Evolutionary conservation across 2,888 invertebrate species (phyloP).

Genomic region (Cantharis nigra): DNA sequence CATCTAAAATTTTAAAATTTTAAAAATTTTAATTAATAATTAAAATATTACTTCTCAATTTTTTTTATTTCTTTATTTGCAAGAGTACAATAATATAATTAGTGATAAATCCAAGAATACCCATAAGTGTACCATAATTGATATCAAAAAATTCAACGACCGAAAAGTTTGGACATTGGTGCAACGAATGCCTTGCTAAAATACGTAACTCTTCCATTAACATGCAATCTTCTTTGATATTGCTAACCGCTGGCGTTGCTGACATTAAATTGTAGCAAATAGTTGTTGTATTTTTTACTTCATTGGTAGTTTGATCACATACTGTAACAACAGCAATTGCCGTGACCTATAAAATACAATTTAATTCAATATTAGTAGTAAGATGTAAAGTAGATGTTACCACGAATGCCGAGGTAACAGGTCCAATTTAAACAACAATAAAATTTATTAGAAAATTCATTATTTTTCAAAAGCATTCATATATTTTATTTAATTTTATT

Average conservation of each 20-base stretch:
- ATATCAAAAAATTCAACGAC: slow-evolving; percentile 42
- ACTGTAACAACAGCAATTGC: neutral
- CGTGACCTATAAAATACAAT: neutral
- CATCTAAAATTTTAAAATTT: too few species aligned
- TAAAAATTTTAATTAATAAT: too few species aligned
- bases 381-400: too few species aligned
- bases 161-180: slow-evolving; percentile 33
- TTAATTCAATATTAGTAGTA: neutral
- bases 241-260: neutral
- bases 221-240: neutral
- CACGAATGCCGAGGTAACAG: too few species aligned
- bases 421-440: too few species aligned
- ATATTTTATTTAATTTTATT: too few species aligned
- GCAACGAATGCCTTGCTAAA: slow-evolving; percentile 32
- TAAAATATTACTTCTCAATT: too few species aligned
- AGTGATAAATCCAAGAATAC: slow-evolving; percentile 38
- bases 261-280: neutral
- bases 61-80: slow-evolving; percentile 28
- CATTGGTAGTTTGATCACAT: neutral
- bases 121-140: slow-evolving; percentile 35
- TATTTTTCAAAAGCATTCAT: too few species aligned
- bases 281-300: neutral
- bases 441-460: too few species aligned
- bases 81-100: slow-evolving; percentile 42
- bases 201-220: slow-evolving; percentile 29